A percentile compares a stretch with the other conserved stretches of the same genome.
phyloP scores from a whole-genome alignment of 2,888 invertebrate genomes.

The Heliconius sara region DNA sequence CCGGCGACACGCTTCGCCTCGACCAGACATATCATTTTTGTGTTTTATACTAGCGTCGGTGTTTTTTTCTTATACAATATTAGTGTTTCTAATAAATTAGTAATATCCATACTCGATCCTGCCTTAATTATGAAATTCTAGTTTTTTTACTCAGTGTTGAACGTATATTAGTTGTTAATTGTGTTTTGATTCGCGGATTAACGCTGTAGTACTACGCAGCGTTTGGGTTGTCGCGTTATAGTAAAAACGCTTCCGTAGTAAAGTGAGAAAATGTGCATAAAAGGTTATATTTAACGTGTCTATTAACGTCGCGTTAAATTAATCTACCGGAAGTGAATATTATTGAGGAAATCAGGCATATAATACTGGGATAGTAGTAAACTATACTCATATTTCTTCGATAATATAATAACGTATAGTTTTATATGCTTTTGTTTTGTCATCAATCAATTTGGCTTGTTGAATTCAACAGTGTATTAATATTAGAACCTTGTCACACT shows the following conservation, averaged over 20 bases:
- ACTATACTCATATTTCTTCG: not conserved
- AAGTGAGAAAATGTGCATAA: slow-evolving; percentile 16
- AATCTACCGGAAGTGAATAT: slow-evolving; percentile 15
- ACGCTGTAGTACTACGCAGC: slow-evolving; percentile 13
- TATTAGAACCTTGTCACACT: slow-evolving; percentile 3
- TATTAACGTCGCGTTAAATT: not conserved
- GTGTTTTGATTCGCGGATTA: slow-evolving; percentile 14
- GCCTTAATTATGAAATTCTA: slow-evolving; percentile 19
- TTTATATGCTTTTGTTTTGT: slow-evolving; percentile 12
- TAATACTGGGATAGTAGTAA: not conserved
- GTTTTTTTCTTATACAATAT: slow-evolving; percentile 26
- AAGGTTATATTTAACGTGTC: slow-evolving; percentile 16
- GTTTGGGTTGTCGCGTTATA: slow-evolving; percentile 6
- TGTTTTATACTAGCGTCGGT: slow-evolving; percentile 48
- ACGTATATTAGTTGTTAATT: not conserved
- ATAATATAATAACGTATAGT: not conserved
- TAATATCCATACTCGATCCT: slow-evolving; percentile 3
- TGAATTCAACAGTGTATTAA: slow-evolving; percentile 19
- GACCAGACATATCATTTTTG: slow-evolving; percentile 73
- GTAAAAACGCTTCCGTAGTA: slow-evolving; percentile 17
- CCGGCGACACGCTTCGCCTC: slow-evolving; percentile 58
- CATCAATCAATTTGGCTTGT: slow-evolving; percentile 32
- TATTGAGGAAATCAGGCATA: not conserved
- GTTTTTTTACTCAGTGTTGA: not conserved
- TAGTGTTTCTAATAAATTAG: not conserved